These are phyloP conservation scores for Aplodontia rufa DNA, from an alignment of 2,113 vertebrate genomes.

Conservation along the genomic window DNA sequence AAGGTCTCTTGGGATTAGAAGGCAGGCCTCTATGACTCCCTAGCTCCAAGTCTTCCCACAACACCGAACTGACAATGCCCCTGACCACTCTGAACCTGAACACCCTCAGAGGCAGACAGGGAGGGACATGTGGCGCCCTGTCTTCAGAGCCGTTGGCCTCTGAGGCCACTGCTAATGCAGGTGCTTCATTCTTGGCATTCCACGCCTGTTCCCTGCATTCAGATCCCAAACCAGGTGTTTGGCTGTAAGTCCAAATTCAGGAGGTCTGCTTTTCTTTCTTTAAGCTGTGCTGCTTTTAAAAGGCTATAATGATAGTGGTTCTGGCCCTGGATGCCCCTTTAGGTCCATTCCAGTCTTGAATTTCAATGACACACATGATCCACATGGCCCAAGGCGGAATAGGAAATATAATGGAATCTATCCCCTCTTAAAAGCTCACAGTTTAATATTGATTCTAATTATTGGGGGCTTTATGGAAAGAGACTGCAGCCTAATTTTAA, in stretches of 20 bases:
- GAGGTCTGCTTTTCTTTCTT: not conserved
- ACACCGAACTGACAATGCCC: no score
- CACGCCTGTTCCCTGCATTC: conserved; percentile 19
- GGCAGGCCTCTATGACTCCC: not conserved
- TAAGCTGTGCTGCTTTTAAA: conserved; percentile 9
- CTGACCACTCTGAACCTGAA: not conserved
- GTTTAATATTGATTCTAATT: conserved; percentile 35
- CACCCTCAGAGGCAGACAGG: not conserved
- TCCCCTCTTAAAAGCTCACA: conserved; percentile 24
- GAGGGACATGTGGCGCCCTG: not conserved
- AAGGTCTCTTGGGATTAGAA: not conserved
- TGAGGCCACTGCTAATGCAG: not conserved
- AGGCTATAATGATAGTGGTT: not conserved
- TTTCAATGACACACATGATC: conserved; percentile 9
- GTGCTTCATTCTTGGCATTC: conserved; percentile 58
- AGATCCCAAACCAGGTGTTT: conserved; percentile 69
- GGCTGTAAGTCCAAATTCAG: conserved; percentile 40
- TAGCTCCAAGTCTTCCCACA: not conserved
- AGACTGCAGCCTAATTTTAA: conserved; percentile 61
- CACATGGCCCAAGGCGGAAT: not conserved
- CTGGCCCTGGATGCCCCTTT: not conserved
- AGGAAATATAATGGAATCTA: not conserved
- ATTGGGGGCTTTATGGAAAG: conserved; percentile 49
- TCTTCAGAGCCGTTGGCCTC: not conserved
- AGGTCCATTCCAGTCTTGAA: not conserved